Conservation (phyloP, 1,140 invertebrate genomes). For the Tetramorium simillimum region DNA sequence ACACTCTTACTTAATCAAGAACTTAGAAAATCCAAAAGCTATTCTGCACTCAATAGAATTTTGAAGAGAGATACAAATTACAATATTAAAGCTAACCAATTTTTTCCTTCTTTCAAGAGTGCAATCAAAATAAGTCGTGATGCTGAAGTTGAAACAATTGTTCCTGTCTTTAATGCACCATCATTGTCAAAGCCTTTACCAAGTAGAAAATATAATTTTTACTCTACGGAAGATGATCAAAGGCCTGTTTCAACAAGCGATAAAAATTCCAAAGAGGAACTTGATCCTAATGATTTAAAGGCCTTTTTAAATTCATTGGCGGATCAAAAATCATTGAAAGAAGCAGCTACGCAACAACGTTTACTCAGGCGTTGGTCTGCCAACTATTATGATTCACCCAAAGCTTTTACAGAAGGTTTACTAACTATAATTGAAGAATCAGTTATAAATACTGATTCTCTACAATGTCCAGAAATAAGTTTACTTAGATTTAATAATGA, state of each 20-base stretch:
- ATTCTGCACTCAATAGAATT: background rate
- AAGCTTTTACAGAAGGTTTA: constrained; percentile 77
- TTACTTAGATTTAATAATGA: constrained; percentile 78
- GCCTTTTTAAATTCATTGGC: constrained; percentile 48
- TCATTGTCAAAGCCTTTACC: background rate
- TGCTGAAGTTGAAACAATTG: background rate
- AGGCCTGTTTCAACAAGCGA: background rate
- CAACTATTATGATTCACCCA: constrained; percentile 74
- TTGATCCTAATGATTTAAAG: constrained; percentile 34
- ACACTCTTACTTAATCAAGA: background rate
- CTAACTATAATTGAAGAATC: constrained; percentile 80
- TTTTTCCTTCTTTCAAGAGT: background rate
- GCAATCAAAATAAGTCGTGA: background rate
- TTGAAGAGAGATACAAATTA: constrained; percentile 45
- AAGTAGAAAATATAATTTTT: background rate
- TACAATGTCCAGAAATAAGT: constrained; percentile 65
- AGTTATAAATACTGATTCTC: constrained; percentile 55
- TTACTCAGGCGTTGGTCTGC: constrained; percentile 75
- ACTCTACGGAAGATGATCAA: background rate
- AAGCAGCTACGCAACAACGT: constrained; percentile 15
- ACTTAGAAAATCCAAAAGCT: background rate
- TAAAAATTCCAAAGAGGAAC: background rate
- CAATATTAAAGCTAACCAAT: constrained; percentile 28
- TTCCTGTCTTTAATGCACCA: background rate
- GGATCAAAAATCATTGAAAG: constrained; percentile 28